Percentiles rank a stretch among this genome's conserved stretches.
phyloP scores from a whole-genome alignment of 1,140 invertebrate genomes.

The Zaprionus nigranus region DNA sequence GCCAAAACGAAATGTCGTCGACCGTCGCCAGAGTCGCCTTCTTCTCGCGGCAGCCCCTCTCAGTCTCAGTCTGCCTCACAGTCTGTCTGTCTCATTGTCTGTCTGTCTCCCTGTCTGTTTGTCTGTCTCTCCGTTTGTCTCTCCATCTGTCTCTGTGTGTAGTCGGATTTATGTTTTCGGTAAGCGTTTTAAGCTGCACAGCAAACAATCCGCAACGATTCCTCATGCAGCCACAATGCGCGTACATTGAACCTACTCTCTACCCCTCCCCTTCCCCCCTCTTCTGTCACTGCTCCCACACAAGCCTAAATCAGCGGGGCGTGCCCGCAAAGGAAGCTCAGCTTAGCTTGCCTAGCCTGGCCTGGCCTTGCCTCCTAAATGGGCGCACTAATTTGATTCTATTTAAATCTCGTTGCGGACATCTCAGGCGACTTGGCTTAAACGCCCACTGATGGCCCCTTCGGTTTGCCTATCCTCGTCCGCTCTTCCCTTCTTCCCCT shows the following conservation, averaged over 20 bases:
- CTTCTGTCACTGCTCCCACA: neutral
- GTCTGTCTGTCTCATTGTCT: neutral
- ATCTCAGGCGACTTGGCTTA: slow-evolving; percentile 78
- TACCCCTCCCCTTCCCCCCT: neutral
- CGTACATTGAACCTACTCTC: slow-evolving; percentile 62
- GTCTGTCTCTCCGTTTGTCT: neutral
- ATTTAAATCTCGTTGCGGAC: slow-evolving; percentile 81
- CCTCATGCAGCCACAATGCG: slow-evolving; percentile 25
- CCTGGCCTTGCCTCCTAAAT: slow-evolving; percentile 2
- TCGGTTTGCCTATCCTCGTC: slow-evolving; percentile 26
- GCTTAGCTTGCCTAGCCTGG: neutral
- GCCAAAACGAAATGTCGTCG: slow-evolving; percentile 69
- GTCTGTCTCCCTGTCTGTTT: neutral
- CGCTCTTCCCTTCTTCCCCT: neutral
- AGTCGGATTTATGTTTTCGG: slow-evolving; percentile 78
- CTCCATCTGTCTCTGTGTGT: slow-evolving; percentile 35
- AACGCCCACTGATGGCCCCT: slow-evolving; percentile 68
- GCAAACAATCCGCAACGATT: slow-evolving; percentile 56
- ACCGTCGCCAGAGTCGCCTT: slow-evolving; percentile 8
- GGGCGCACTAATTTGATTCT: slow-evolving; percentile 81
- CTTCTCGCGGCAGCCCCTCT: neutral
- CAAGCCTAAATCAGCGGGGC: neutral
- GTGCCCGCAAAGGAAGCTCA: neutral
- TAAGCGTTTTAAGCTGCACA: slow-evolving; percentile 78
- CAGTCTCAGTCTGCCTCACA: neutral